Evolutionary conservation across 2,888 invertebrate genomes (phyloP).

Genomic region (Mesodorylaimus sp.): DNA sequence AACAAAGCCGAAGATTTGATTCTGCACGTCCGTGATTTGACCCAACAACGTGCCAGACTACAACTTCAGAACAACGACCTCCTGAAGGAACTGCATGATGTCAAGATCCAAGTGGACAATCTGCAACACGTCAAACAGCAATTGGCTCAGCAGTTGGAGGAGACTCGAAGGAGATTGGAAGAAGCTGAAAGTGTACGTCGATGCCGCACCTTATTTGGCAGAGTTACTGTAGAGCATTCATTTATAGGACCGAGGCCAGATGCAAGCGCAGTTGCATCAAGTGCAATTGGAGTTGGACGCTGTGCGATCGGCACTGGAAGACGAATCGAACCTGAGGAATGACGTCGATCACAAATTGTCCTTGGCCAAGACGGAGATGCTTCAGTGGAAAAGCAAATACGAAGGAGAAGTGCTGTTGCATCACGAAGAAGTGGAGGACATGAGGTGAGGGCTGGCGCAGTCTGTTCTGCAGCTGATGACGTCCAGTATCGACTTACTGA

Average conservation of each 20-base stretch:
- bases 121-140: slow-evolving; percentile 68
- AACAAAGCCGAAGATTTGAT: slow-evolving; percentile 55
- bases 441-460: slow-evolving; percentile 37
- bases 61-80: slow-evolving; percentile 81
- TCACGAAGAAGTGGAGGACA: slow-evolving; percentile 59
- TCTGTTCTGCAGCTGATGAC: too few species aligned
- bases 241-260: slow-evolving; percentile 49
- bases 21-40: slow-evolving; percentile 85
- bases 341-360: slow-evolving; percentile 83
- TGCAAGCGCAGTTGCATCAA: slow-evolving; percentile 66
- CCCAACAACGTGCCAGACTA: slow-evolving; percentile 75
- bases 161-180: slow-evolving; percentile 73
- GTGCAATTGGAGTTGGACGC: slow-evolving; percentile 77
- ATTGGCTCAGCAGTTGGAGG: slow-evolving; percentile 66
- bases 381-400: slow-evolving; percentile 70
- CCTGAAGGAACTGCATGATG: slow-evolving; percentile 80
- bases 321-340: slow-evolving; percentile 84
- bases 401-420: slow-evolving; percentile 75
- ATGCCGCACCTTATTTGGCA: neutral
- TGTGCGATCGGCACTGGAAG: slow-evolving; percentile 78
- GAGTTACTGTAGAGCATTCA: too few species aligned
- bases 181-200: slow-evolving; percentile 58
- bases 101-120: slow-evolving; percentile 78
- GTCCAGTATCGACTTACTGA: too few species aligned
- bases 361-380: slow-evolving; percentile 58